Percentiles rank a stretch among this genome's conserved stretches.
phyloP scores from a whole-genome alignment of 2,888 invertebrate genomes.

The Ametastegia equiseti region DNA sequence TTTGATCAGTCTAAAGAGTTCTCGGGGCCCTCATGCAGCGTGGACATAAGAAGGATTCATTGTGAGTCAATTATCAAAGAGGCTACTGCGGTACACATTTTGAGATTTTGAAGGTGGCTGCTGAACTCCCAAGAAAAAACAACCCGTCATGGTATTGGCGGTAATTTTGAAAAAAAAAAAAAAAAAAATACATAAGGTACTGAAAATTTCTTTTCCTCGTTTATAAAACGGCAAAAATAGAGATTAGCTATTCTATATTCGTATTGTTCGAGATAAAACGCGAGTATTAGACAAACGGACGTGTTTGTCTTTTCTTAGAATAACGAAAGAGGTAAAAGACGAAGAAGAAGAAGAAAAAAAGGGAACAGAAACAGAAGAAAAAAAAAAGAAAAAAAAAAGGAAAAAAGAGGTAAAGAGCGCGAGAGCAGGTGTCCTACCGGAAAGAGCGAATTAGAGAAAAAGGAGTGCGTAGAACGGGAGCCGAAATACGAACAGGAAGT shows the following conservation, averaged over 20 bases:
- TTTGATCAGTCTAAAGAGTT: neutral
- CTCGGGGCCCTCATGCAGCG: neutral
- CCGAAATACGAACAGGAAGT: slow-evolving; percentile 51
- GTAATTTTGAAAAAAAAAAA: neutral
- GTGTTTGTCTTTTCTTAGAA: slow-evolving; percentile 10
- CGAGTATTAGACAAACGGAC: neutral
- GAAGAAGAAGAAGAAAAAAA: neutral
- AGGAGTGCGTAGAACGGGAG: neutral
- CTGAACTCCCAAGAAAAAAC: neutral
- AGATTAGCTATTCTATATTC: neutral
- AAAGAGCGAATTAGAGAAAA: slow-evolving; percentile 51
- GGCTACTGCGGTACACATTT: neutral
- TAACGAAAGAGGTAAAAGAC: neutral
- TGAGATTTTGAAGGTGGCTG: neutral
- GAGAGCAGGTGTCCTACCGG: slow-evolving; percentile 50
- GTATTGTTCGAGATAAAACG: neutral
- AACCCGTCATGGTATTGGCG: neutral
- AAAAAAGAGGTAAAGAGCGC: neutral
- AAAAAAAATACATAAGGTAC: no score
- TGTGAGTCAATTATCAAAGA: neutral
- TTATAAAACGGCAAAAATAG: no score
- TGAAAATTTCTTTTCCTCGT: neutral
- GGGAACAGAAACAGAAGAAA: neutral
- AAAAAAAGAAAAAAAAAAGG: neutral
- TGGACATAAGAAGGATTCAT: neutral